These are phyloP conservation scores for Florisuga fusca DNA, from an alignment of 2,797 vertebrate genomes.

Conservation along the genomic window DNA sequence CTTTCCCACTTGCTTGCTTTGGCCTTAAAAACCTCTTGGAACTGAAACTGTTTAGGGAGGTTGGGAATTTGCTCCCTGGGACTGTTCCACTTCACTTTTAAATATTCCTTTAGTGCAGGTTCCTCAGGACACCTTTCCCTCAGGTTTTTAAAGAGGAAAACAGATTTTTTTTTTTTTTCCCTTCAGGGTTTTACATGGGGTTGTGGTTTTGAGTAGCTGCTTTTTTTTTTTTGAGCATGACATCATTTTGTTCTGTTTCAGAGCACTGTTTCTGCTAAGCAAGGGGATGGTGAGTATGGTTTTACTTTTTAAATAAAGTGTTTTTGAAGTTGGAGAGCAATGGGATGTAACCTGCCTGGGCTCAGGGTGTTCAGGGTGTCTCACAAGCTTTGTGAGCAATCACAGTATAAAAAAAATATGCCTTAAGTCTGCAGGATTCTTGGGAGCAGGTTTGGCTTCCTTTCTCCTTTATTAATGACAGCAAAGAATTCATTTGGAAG, in stretches of 20 bases:
- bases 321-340: neutral
- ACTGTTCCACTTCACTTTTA: neutral
- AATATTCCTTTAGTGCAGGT: neutral
- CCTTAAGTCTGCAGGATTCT: neutral
- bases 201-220: neutral
- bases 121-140: fast-evolving
- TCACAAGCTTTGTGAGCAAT: neutral
- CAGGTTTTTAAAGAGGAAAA: fast-evolving
- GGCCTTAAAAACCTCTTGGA: neutral
- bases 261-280: conserved; percentile 93
- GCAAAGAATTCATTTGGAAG: neutral
- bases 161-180: neutral
- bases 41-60: neutral
- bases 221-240: neutral
- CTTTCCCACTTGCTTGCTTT: neutral
- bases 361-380: neutral
- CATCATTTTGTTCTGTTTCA: conserved; percentile 40
- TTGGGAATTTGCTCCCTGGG: neutral
- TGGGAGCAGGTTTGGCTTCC: fast-evolving
- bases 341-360: neutral
- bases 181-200: fast-evolving
- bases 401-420: neutral
- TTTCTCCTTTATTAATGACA: fast-evolving
- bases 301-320: neutral
- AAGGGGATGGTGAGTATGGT: conserved; percentile 93